These are phyloP conservation scores for Littorina saxatilis DNA, from an alignment of 1,140 invertebrate genomes.

Conservation along the genomic window DNA sequence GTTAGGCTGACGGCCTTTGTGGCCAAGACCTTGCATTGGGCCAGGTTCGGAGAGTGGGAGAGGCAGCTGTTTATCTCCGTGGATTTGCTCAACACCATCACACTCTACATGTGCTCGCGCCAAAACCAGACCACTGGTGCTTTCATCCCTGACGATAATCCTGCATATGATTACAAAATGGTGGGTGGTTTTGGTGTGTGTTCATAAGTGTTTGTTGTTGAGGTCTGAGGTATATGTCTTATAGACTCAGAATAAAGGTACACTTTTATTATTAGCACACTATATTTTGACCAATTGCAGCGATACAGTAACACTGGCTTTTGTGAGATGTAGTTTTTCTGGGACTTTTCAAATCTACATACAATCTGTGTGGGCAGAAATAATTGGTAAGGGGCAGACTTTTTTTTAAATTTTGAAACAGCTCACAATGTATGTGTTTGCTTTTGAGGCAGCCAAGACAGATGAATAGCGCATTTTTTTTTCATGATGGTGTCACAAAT, in stretches of 20 bases:
- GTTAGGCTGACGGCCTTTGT: slow-evolving; percentile 74
- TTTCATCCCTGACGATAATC: slow-evolving; percentile 56
- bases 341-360: too few species aligned
- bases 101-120: slow-evolving; percentile 66
- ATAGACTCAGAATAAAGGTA: not conserved
- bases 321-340: too few species aligned
- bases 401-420: too few species aligned
- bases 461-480: too few species aligned
- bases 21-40: slow-evolving; percentile 66
- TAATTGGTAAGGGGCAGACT: too few species aligned
- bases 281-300: not conserved
- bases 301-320: too few species aligned
- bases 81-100: slow-evolving; percentile 70
- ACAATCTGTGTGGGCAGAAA: too few species aligned
- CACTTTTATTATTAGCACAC: not conserved
- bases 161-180: slow-evolving; percentile 71
- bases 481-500: too few species aligned
- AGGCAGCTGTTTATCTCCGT: slow-evolving; percentile 70
- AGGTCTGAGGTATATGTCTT: too few species aligned
- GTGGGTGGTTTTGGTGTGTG: slow-evolving; percentile 61
- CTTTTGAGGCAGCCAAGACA: too few species aligned
- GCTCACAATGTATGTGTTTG: too few species aligned
- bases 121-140: slow-evolving; percentile 71
- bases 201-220: too few species aligned
- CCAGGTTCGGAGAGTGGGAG: slow-evolving; percentile 72